Conservation (phyloP, 2,888 invertebrate genomes). For the Coelinius sp. region DNA sequence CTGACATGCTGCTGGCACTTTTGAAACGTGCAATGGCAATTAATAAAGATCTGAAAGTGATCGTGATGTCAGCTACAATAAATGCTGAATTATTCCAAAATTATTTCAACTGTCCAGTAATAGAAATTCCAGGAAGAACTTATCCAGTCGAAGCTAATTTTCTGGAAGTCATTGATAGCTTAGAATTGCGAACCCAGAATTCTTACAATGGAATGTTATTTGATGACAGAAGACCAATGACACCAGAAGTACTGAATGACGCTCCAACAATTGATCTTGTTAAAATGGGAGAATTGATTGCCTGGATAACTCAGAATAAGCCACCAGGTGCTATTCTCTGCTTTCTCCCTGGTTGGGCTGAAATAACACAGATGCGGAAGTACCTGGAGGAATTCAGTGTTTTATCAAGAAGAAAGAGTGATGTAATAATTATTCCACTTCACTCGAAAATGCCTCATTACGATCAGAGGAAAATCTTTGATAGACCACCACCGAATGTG, state of each 20-base stretch:
- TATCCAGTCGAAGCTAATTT: slow-evolving; percentile 76
- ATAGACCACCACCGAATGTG: slow-evolving; percentile 70
- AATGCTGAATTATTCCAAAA: slow-evolving; percentile 76
- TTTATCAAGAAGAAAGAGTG: slow-evolving; percentile 48
- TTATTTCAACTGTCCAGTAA: slow-evolving; percentile 72
- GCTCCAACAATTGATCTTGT: slow-evolving; percentile 71
- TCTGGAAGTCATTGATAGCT: slow-evolving; percentile 72
- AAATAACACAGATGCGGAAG: slow-evolving; percentile 74
- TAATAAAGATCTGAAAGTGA: slow-evolving; percentile 75
- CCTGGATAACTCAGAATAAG: slow-evolving; percentile 74
- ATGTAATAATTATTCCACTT: slow-evolving; percentile 72
- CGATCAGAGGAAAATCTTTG: slow-evolving; percentile 59
- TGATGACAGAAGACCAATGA: slow-evolving; percentile 59
- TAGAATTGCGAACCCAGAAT: slow-evolving; percentile 47
- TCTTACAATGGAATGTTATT: slow-evolving; percentile 50
- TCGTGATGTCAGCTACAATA: slow-evolving; percentile 84
- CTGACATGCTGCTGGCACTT: slow-evolving; percentile 77
- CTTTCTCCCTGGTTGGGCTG: slow-evolving; percentile 84
- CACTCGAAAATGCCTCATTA: slow-evolving; percentile 73
- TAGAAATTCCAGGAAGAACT: slow-evolving; percentile 75
- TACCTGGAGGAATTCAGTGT: slow-evolving; percentile 69
- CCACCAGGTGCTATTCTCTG: slow-evolving; percentile 80
- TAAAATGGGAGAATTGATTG: slow-evolving; percentile 72
- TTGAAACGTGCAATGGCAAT: slow-evolving; percentile 73
- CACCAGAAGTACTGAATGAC: slow-evolving; percentile 33